Conservation (phyloP, 2,797 vertebrate genomes). For the Sardinella longiceps region DNA sequence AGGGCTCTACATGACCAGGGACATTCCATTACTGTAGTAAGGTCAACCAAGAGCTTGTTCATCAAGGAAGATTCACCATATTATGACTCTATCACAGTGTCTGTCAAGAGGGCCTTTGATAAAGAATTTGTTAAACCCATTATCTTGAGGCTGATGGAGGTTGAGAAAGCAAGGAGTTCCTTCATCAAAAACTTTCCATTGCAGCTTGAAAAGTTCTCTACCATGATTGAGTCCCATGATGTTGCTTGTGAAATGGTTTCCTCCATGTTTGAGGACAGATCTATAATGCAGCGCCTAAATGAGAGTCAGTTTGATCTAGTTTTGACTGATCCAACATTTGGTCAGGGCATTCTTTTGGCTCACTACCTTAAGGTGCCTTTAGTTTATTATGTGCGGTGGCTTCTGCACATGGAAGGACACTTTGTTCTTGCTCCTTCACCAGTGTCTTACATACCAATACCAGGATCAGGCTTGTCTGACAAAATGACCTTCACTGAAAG, state of each 20-base stretch:
- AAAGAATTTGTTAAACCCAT: constrained; percentile 33
- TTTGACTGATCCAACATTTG: constrained; percentile 44
- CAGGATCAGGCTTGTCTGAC: constrained; percentile 39
- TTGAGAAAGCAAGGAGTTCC: constrained; percentile 53
- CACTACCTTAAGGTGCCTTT: constrained; percentile 44
- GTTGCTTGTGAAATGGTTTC: constrained; percentile 56
- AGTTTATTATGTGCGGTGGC: constrained; percentile 47
- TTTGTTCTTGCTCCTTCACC: constrained; percentile 47
- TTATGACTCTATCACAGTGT: constrained; percentile 39
- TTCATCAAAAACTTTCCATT: constrained; percentile 27
- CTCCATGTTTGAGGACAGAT: constrained; percentile 55
- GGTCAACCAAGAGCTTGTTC: constrained; percentile 35
- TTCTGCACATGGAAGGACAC: constrained; percentile 35
- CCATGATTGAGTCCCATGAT: constrained; percentile 47
- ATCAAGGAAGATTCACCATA: constrained; percentile 36
- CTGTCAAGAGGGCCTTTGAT: constrained; percentile 23
- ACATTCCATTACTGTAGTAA: constrained; percentile 39
- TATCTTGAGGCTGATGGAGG: constrained; percentile 46
- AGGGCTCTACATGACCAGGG: constrained; percentile 31
- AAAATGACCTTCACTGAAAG: constrained; percentile 42
- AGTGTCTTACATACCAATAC: constrained; percentile 43
- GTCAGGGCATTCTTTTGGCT: constrained; percentile 42
- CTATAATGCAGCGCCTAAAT: constrained; percentile 57
- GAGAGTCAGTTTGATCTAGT: constrained; percentile 43
- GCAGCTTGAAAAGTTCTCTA: constrained; percentile 56